A percentile compares a stretch with the other conserved stretches of the same genome.
These are phyloP conservation scores for Venusia cambrica DNA, from an alignment of 2,888 invertebrate genomes.

Conservation along the genomic window DNA sequence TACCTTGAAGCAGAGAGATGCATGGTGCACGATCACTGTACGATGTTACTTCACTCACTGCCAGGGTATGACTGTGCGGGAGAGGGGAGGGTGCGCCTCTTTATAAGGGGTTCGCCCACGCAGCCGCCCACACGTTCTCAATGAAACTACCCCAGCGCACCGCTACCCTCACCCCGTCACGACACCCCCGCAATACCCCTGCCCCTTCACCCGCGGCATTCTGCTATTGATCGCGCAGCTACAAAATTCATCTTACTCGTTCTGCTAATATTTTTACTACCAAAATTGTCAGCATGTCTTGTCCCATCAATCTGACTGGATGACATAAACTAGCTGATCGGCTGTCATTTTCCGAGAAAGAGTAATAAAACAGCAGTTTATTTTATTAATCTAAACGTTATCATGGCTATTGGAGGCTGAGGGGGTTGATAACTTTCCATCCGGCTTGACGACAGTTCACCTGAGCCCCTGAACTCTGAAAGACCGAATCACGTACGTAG, in stretches of 20 bases:
- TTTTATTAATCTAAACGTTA: conserved; percentile 6
- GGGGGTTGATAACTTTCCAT: conserved; percentile 14
- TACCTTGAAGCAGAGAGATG: conserved; percentile 60
- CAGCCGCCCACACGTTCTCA: conserved; percentile 85
- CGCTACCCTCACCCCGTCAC: conserved; percentile 35
- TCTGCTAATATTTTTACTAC: conserved; percentile 40
- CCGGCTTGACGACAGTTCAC: conserved; percentile 6
- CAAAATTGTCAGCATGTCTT: conserved; percentile 21
- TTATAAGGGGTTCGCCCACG: conserved; percentile 76
- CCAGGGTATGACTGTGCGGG: conserved; percentile 62
- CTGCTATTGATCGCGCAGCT: conserved; percentile 71
- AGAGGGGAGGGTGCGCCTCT: conserved; percentile 57
- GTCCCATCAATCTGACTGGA: conserved; percentile 8
- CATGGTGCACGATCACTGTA: conserved; percentile 62
- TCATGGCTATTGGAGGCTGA: conserved; percentile 1
- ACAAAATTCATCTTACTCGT: conserved; percentile 74
- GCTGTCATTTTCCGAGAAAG: not conserved
- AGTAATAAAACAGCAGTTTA: conserved; percentile 5
- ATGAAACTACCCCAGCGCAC: conserved; percentile 75
- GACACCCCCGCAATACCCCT: conserved; percentile 39
- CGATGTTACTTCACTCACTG: conserved; percentile 47
- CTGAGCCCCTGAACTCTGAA: conserved; percentile 7
- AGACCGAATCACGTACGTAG: conserved; percentile 12
- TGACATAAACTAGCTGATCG: conserved; percentile 4
- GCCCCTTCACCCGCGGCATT: conserved; percentile 49